Conservation (phyloP, 2,888 invertebrate species). For the Eupsilia transversa region DNA sequence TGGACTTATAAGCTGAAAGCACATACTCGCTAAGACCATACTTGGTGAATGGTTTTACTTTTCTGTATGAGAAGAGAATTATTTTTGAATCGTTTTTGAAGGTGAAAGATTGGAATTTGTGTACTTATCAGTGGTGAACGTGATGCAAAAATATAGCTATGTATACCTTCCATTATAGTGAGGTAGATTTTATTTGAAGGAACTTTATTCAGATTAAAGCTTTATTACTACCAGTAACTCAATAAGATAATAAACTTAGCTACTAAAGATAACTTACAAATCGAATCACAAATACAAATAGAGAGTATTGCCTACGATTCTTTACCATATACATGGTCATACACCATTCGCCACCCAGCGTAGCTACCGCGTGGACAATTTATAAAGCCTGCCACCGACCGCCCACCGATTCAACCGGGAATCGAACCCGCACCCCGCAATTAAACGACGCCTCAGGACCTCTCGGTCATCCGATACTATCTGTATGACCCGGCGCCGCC, state of each 20-base stretch:
- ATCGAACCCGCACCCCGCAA: conserved; percentile 83
- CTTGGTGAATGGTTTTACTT: too few species aligned
- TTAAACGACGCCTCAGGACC: conserved; percentile 85
- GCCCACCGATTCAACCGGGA: conserved; percentile 82
- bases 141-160: background rate
- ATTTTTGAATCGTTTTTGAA: too few species aligned
- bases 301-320: conserved; percentile 52
- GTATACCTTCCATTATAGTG: background rate
- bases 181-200: background rate
- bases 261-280: conserved; percentile 49
- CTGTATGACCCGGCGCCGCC: conserved; percentile 82
- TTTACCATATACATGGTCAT: conserved; percentile 51
- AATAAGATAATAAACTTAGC: conserved; percentile 49
- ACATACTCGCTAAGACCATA: background rate
- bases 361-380: conserved; percentile 82
- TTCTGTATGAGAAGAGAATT: background rate
- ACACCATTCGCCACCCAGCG: conserved; percentile 74
- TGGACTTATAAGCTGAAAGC: background rate
- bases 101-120: background rate
- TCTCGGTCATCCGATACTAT: conserved; percentile 84
- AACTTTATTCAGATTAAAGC: conserved; percentile 23
- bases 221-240: conserved; percentile 23
- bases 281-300: conserved; percentile 57
- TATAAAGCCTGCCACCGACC: conserved; percentile 81
- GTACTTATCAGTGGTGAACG: too few species aligned